Base-by-base conservation (phyloP, 2,888 invertebrate species). In the Embidobia sp. region DNA sequence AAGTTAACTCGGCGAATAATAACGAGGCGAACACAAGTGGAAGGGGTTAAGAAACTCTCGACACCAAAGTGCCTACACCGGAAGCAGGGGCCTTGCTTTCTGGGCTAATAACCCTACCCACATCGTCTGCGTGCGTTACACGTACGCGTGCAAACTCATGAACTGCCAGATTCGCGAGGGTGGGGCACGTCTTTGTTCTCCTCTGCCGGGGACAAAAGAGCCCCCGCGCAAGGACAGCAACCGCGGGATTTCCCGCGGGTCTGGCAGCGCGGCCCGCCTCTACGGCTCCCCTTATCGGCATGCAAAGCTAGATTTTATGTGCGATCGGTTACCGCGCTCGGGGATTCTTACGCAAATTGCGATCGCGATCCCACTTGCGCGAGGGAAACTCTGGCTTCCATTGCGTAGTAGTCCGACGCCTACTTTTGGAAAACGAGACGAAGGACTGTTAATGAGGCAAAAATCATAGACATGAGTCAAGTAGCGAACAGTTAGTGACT, bases 81-180 rank as follows among this genome's bases (percentile, higher is more conserved):
- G 89, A 89, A 89, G 87, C 84, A 85, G 86, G 87, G 89, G 87
- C 88, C 89, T 88, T 87, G 88, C 89, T 89, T 89, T 89, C 88
- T 89, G 88, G 88, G 88, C 89, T 89, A 89, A 89, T 89, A 89
- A 89, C 88, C 89, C 88, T 88, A 87, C 85, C 85, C 85, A 87
- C 87, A 87, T 85, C 84, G 86, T 85, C 84, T 84, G 82, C 83
- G 83, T 82, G 82, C 81, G 48, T 72, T 66, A 55, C 61, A 69
- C 69, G 72, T 63, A 61, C 63, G 53, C 53, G 48, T 63, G 63
- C 70, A 70, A 48, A 15, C 72, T 48, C 48, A 42, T 49, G 31
- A 42, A 27, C 46, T 53, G 73, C 55, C 27, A 69, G 67, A 69
- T 40, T 49, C 19, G 35, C 35, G 42, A 11, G 35, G 72, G 53